Percentiles rank a stretch among this genome's conserved stretches.
These are phyloP conservation scores for Lottia scabra DNA, from an alignment of 2,888 invertebrate genomes.

Conservation along the genomic window DNA sequence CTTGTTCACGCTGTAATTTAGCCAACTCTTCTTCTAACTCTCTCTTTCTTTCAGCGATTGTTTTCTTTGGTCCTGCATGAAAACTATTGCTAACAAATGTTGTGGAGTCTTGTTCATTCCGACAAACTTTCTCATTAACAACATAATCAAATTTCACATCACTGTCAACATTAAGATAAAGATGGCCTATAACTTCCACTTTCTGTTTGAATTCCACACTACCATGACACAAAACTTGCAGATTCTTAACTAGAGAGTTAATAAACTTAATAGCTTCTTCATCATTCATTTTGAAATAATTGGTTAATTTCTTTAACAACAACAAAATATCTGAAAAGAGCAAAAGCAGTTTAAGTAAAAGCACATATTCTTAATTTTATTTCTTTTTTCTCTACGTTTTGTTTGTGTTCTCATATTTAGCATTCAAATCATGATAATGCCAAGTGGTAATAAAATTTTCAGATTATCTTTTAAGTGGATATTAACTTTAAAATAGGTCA, in stretches of 20 bases:
- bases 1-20: neutral
- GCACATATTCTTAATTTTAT: too few species aligned
- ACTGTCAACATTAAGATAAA: conserved; percentile 36
- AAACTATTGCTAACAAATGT: conserved; percentile 37
- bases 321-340: too few species aligned
- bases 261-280: conserved; percentile 35
- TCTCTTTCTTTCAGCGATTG: neutral
- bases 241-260: conserved; percentile 31
- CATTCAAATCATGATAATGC: too few species aligned
- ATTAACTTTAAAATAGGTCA: too few species aligned
- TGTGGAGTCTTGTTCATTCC: conserved; percentile 34
- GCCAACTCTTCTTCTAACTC: neutral
- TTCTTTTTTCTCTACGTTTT: too few species aligned
- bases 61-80: conserved; percentile 28
- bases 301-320: too few species aligned
- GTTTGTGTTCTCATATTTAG: too few species aligned
- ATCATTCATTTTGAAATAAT: conserved; percentile 27
- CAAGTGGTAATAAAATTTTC: too few species aligned
- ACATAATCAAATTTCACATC: conserved; percentile 34
- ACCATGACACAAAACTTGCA: conserved; percentile 36
- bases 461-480: too few species aligned
- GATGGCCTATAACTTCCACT: conserved; percentile 33
- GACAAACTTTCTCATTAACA: conserved; percentile 34
- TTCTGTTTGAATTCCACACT: conserved; percentile 35
- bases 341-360: too few species aligned